Percentiles rank a stretch among this genome's conserved stretches.
Conservation (phyloP, 2,113 vertebrate species). For the Meriones unguiculatus region DNA sequence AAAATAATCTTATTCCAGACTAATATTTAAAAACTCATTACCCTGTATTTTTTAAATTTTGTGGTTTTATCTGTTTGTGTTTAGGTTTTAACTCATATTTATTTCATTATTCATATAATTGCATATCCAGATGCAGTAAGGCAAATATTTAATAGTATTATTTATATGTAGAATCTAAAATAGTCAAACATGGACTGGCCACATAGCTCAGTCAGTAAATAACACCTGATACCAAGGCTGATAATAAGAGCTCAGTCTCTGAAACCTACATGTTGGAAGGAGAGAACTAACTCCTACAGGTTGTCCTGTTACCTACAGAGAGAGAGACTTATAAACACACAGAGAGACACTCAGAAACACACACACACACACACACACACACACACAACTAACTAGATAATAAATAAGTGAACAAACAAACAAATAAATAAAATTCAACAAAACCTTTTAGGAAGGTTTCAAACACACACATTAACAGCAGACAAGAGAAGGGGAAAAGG, state of each 20-base stretch:
- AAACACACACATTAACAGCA: neutral
- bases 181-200: neutral
- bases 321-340: no score
- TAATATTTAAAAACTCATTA: neutral
- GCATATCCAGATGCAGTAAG: neutral
- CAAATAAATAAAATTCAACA: neutral
- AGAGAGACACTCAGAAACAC: no score
- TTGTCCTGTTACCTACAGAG: neutral
- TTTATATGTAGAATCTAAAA: neutral
- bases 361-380: neutral
- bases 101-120: neutral
- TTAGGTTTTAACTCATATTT: neutral
- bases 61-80: neutral
- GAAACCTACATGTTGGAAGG: neutral
- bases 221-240: neutral
- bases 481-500: neutral
- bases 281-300: neutral
- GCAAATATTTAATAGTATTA: neutral
- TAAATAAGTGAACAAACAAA: no score
- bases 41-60: neutral
- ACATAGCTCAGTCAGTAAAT: neutral
- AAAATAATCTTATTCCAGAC: neutral
- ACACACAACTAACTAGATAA: neutral
- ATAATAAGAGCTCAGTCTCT: neutral
- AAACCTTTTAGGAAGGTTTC: neutral